Percentiles rank a stretch among this genome's conserved stretches.
Conservation (phyloP, 2,113 vertebrate genomes). For the Axis porcinus region DNA sequence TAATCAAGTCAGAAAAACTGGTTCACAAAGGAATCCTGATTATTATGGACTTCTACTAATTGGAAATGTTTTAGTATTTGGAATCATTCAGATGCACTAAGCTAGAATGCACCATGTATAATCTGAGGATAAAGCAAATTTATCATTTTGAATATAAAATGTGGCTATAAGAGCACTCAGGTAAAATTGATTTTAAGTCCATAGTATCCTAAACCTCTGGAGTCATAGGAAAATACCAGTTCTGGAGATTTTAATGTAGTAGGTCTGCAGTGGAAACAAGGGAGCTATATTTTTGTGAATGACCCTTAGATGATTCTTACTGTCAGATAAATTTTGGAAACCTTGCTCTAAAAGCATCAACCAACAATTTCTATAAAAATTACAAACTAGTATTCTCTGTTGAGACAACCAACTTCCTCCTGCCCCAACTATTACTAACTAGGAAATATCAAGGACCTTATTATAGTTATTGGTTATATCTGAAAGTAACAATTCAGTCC, state of each 20-base stretch:
- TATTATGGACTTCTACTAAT: not conserved
- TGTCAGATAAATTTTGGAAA: not conserved
- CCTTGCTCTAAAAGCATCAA: not conserved
- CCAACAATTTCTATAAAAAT: not conserved
- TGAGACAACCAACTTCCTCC: not conserved
- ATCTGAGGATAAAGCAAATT: not conserved
- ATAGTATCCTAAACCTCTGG: not conserved
- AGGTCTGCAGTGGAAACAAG: not conserved
- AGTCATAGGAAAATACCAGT: not conserved
- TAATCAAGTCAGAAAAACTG: not conserved
- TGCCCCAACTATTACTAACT: not conserved
- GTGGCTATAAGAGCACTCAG: not conserved
- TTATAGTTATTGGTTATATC: not conserved
- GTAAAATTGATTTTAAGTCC: not conserved
- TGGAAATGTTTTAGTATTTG: conserved; percentile 3
- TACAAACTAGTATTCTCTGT: not conserved
- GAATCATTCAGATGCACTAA: not conserved
- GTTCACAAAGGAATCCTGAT: not conserved
- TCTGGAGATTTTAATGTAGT: not conserved
- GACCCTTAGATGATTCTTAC: not conserved
- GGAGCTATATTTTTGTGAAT: not conserved
- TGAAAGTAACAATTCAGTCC: not conserved
- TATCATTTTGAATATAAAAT: not conserved
- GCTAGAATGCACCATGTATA: not conserved
- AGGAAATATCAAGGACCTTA: not conserved